Evolutionary conservation across 2,888 invertebrate species (phyloP).

Genomic region (Aporophyla lueneburgensis): DNA sequence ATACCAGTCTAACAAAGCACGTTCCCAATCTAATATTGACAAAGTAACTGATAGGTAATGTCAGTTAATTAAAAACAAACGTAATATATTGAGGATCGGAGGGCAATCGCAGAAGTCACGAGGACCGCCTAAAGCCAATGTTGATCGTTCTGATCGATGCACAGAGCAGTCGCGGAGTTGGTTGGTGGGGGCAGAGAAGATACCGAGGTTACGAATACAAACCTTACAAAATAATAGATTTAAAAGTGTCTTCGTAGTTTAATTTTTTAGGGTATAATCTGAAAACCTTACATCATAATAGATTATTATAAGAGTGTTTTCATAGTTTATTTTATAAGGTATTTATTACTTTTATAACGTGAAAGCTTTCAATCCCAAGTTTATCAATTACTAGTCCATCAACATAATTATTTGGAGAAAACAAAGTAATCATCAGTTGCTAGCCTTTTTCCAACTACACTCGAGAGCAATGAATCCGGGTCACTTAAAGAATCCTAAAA

Average conservation of each 20-base stretch:
- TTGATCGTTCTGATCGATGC: conserved; percentile 84
- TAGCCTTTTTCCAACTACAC: too few species aligned
- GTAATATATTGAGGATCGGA: conserved; percentile 77
- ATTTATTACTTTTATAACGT: neutral
- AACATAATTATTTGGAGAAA: neutral
- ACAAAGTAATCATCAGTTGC: too few species aligned
- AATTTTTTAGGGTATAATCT: neutral
- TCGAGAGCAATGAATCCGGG: too few species aligned
- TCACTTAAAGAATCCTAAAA: too few species aligned
- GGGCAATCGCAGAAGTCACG: conserved; percentile 86
- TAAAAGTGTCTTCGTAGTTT: neutral
- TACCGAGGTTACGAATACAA: neutral
- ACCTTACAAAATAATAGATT: neutral
- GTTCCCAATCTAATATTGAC: conserved; percentile 61
- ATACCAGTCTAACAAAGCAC: conserved; percentile 39
- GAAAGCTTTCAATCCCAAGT: neutral
- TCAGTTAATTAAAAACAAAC: conserved; percentile 88
- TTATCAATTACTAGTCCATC: neutral
- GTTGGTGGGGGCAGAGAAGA: conserved; percentile 21
- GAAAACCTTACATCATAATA: neutral
- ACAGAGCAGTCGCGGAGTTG: conserved; percentile 55
- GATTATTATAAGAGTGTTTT: neutral
- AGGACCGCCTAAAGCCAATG: conserved; percentile 81
- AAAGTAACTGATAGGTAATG: conserved; percentile 74
- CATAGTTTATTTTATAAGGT: neutral